phyloP scores from a whole-genome alignment of 37 sponge, comb jelly and placozoan genomes.

The Petrosia ficiformis region DNA sequence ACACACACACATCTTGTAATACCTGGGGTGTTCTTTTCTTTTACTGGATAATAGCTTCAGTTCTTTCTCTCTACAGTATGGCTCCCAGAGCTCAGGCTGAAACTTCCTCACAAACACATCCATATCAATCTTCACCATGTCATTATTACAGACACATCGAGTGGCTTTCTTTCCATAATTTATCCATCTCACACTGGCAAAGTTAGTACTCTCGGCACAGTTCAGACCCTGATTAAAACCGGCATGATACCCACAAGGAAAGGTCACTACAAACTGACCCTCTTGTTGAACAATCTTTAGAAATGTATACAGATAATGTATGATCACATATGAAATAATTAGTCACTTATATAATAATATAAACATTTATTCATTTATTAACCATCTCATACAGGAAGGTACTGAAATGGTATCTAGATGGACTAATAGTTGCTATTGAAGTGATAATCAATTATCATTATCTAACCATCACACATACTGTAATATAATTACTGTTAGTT shows the following conservation, averaged over 20 bases:
- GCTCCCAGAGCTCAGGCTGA: constrained; percentile 45
- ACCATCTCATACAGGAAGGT: too few species aligned
- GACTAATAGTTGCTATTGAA: too few species aligned
- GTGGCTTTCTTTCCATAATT: constrained; percentile 86
- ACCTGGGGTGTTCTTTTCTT: neutral
- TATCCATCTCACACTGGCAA: constrained; percentile 89
- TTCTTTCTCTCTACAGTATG: constrained; percentile 23
- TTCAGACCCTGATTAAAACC: constrained; percentile 97
- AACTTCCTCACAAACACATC: constrained; percentile 82
- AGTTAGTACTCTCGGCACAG: constrained; percentile 98
- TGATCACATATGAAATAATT: neutral
- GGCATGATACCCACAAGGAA: constrained; percentile 93
- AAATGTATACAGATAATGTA: neutral
- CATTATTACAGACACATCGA: constrained; percentile 77
- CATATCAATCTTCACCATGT: constrained; percentile 93
- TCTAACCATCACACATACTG: too few species aligned
- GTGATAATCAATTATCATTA: too few species aligned
- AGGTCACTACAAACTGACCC: constrained; percentile 94
- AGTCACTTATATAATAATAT: too few species aligned
- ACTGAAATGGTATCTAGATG: too few species aligned
- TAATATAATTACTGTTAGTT: too few species aligned
- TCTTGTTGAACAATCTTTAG: constrained; percentile 78
- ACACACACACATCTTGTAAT: constrained; percentile 11
- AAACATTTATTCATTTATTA: too few species aligned
- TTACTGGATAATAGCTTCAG: too few species aligned